A percentile compares a stretch with the other conserved stretches of the same genome.
phyloP scores from a whole-genome alignment of 30 jellyfish, hydroid and myxozoan genomes.

The Chironex yamaguchii region DNA sequence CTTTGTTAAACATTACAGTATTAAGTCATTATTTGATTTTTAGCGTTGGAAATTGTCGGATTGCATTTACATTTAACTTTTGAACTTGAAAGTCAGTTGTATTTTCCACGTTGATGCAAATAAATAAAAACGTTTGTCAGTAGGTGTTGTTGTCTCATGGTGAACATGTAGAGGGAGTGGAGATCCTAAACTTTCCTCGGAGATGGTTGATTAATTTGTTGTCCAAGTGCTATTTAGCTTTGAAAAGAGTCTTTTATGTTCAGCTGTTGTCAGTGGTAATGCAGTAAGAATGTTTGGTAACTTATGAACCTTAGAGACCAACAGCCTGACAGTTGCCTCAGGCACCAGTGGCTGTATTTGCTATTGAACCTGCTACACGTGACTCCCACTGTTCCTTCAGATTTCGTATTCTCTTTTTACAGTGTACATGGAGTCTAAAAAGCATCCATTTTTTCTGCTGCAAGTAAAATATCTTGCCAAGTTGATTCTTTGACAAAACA shows the following conservation, averaged over 20 bases:
- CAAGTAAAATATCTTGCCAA: too few species aligned
- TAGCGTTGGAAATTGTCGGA: too few species aligned
- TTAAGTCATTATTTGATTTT: too few species aligned
- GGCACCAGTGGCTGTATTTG: constrained; percentile 8
- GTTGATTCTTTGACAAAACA: too few species aligned
- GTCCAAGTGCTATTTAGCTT: constrained; percentile 13
- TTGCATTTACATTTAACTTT: too few species aligned
- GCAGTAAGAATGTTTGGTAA: constrained; percentile 5
- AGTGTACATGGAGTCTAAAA: background rate
- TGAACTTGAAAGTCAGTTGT: background rate
- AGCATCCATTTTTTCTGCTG: too few species aligned
- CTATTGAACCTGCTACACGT: constrained; percentile 8
- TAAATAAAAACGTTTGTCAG: background rate
- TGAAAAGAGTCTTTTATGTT: constrained; percentile 4
- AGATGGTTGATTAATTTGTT: constrained; percentile 4
- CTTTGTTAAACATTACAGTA: too few species aligned
- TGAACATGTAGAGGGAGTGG: constrained; percentile 1
- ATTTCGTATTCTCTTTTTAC: constrained; percentile 6
- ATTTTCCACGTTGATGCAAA: background rate
- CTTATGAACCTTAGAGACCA: background rate
- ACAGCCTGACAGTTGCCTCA: constrained; percentile 6
- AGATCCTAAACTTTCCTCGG: constrained; percentile 18
- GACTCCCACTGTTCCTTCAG: constrained; percentile 14
- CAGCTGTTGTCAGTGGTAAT: constrained; percentile 32
- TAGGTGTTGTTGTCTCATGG: background rate